These are phyloP conservation scores for Drosophila ogumai DNA, from an alignment of 1,140 invertebrate genomes.

Conservation along the genomic window DNA sequence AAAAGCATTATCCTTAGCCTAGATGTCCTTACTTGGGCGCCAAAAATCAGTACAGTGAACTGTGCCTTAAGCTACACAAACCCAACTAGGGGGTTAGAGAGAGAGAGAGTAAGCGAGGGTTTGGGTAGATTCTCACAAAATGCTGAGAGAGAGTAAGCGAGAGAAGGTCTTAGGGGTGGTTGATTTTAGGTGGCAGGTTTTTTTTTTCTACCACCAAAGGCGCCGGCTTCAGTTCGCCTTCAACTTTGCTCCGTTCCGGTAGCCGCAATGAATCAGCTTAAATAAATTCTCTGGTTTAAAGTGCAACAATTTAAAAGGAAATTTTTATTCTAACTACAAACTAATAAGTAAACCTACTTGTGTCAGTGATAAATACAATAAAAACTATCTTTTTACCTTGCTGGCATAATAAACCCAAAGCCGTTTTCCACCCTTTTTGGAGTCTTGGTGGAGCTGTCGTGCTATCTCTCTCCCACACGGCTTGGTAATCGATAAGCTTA, in stretches of 20 bases:
- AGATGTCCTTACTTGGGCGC: constrained; percentile 18
- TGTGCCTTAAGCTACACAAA: neutral
- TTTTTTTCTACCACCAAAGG: constrained; percentile 46
- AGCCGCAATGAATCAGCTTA: constrained; percentile 19
- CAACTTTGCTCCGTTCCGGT: constrained; percentile 32
- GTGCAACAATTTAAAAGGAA: constrained; percentile 3
- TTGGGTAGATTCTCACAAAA: constrained; percentile 5
- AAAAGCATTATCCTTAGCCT: neutral
- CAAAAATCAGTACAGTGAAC: constrained; percentile 50
- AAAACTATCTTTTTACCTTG: neutral
- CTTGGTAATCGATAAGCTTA: constrained; percentile 67
- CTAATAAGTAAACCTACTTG: no score
- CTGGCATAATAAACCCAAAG: neutral
- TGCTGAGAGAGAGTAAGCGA: constrained; percentile 1
- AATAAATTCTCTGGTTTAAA: neutral
- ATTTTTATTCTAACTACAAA: neutral
- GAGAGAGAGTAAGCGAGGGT: constrained; percentile 7
- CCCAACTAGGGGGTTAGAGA: neutral
- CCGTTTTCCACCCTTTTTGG: constrained; percentile 25
- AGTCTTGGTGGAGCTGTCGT: constrained; percentile 22
- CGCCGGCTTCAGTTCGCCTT: constrained; percentile 46
- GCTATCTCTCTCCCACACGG: constrained; percentile 42
- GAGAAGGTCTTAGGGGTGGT: constrained; percentile 24
- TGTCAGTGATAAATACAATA: neutral
- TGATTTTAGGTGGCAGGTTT: constrained; percentile 31